A percentile compares a stretch with the other conserved stretches of the same genome.
These are phyloP conservation scores for Pangasianodon hypophthalmus DNA, from an alignment of 2,113 vertebrate species.

Conservation along the genomic window DNA sequence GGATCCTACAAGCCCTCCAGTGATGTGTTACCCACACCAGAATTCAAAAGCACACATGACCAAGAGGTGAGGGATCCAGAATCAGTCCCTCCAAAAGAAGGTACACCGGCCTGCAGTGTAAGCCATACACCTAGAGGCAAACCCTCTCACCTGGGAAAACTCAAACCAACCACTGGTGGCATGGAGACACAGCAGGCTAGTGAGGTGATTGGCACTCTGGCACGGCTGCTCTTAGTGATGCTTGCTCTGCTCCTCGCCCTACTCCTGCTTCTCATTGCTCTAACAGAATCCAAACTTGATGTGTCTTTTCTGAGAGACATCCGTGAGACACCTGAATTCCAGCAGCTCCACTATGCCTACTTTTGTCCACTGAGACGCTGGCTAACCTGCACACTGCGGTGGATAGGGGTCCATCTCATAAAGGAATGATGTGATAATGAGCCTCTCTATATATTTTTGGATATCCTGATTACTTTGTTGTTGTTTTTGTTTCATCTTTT, in stretches of 20 bases:
- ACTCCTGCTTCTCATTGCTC: constrained; percentile 60
- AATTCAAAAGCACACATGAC: neutral
- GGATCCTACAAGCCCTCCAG: neutral
- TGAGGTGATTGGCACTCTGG: neutral
- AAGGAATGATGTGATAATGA: constrained; percentile 76
- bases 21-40: neutral
- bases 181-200: neutral
- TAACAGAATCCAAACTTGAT: constrained; percentile 96
- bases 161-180: neutral
- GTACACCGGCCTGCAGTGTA: neutral
- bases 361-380: constrained; percentile 98
- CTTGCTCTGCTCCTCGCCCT: neutral
- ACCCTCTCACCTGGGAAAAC: neutral
- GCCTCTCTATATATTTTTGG: neutral
- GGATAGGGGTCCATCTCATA: constrained; percentile 86
- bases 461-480: neutral
- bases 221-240: neutral
- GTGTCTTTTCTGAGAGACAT: constrained; percentile 95
- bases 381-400: constrained; percentile 94
- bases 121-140: neutral
- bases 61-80: neutral
- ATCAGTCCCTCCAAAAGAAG: neutral
- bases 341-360: constrained; percentile 98
- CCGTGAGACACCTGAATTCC: constrained; percentile 94
- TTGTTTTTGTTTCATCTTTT: neutral